Percentiles rank a stretch among this genome's conserved stretches.
These are phyloP conservation scores for Arizona elegans DNA, from an alignment of 2,113 vertebrate genomes.

Conservation along the genomic window DNA sequence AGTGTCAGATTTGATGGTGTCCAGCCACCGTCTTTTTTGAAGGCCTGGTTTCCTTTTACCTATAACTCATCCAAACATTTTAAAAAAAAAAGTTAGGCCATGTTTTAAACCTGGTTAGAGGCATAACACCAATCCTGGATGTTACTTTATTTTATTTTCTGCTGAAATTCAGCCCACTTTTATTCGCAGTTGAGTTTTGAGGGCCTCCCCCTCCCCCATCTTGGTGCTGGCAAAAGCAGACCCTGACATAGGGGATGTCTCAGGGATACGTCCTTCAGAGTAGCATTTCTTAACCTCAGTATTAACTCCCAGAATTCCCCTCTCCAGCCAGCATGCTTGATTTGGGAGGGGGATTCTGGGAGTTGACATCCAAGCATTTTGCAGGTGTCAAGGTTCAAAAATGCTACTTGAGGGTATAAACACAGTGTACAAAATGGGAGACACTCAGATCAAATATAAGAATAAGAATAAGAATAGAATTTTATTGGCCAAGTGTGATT, in stretches of 20 bases:
- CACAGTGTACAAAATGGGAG: not conserved
- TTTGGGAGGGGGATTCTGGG: not conserved
- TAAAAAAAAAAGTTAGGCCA: not conserved
- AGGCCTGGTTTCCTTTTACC: not conserved
- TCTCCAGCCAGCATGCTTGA: not conserved
- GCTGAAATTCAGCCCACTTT: not conserved
- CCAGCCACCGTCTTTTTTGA: not conserved
- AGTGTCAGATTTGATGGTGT: not conserved
- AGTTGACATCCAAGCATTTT: not conserved
- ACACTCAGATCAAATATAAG: not conserved
- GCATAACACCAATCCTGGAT: not conserved
- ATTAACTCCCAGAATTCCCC: not conserved
- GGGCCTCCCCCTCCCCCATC: no score
- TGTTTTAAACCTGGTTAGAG: not conserved
- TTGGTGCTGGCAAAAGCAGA: not conserved
- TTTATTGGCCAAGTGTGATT: no score
- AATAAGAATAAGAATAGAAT: no score
- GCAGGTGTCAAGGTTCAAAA: not conserved
- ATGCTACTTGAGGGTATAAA: not conserved
- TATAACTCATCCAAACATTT: not conserved
- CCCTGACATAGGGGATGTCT: not conserved
- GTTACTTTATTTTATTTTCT: not conserved
- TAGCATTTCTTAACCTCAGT: not conserved
- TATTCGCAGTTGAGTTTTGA: not conserved
- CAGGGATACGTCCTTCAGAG: not conserved